These are phyloP conservation scores for Mimumesa dahlbomi DNA, from an alignment of 2,888 invertebrate genomes.

Conservation along the genomic window DNA sequence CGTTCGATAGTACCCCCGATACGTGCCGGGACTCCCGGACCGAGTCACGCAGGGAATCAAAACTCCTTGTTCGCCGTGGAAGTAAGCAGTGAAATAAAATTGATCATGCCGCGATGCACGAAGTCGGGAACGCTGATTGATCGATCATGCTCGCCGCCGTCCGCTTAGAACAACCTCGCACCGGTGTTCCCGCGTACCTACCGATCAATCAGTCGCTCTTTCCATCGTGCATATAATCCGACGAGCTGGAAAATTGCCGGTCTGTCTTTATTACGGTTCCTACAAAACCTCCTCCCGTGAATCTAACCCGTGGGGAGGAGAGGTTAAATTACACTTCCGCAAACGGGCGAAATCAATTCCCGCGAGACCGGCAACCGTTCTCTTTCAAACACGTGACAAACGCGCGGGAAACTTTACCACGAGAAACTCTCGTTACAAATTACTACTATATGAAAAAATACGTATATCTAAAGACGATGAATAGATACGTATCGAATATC, in stretches of 20 bases:
- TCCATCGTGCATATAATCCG: slow-evolving; percentile 38
- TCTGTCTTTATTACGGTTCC: slow-evolving; percentile 50
- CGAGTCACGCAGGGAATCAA: slow-evolving; percentile 7
- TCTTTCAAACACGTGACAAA: too few species aligned
- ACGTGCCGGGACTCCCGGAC: too few species aligned
- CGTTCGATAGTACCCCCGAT: too few species aligned
- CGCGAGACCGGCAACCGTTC: too few species aligned
- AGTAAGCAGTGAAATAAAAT: slow-evolving; percentile 53
- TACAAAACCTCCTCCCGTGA: too few species aligned
- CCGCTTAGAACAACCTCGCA: slow-evolving; percentile 8
- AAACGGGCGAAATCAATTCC: too few species aligned
- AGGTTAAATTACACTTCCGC: too few species aligned
- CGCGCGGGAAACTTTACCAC: not conserved
- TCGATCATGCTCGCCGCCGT: slow-evolving; percentile 45
- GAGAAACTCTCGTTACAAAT: slow-evolving; percentile 1
- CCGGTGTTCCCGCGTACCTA: slow-evolving; percentile 44
- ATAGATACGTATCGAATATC: too few species aligned
- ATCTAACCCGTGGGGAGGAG: too few species aligned
- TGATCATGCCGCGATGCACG: slow-evolving; percentile 44
- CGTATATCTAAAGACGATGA: too few species aligned
- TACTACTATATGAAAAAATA: not conserved
- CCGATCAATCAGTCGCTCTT: slow-evolving; percentile 62
- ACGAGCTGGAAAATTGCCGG: slow-evolving; percentile 58
- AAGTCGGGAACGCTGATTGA: slow-evolving; percentile 49
- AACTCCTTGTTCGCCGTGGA: not conserved